A percentile compares a stretch with the other conserved stretches of the same genome.
phyloP scores from a whole-genome alignment of 64 coral and sea anemone genomes.

The Actinia equina region DNA sequence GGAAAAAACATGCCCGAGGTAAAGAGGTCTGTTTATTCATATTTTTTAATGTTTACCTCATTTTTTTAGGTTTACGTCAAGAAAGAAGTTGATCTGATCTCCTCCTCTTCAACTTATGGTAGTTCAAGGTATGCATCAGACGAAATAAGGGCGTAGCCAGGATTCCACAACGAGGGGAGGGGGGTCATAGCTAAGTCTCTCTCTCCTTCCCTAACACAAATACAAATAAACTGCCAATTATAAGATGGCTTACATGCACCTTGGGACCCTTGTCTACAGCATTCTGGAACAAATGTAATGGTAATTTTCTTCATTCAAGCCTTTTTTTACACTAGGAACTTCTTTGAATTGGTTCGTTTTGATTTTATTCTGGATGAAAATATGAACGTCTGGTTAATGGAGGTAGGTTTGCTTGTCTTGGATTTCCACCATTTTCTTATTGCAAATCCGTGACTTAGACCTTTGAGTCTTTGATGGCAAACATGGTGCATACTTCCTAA shows the following conservation, averaged over 20 bases:
- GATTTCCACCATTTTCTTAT: neutral
- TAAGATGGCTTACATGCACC: too few species aligned
- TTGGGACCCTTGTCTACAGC: too few species aligned
- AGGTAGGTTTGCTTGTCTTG: slow-evolving; percentile 39
- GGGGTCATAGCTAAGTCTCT: too few species aligned
- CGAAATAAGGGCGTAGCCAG: neutral
- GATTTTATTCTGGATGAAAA: slow-evolving; percentile 94
- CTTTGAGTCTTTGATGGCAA: too few species aligned
- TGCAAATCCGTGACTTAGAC: too few species aligned
- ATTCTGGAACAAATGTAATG: too few species aligned
- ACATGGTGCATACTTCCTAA: too few species aligned
- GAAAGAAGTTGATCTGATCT: slow-evolving; percentile 9
- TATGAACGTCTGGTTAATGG: slow-evolving; percentile 95
- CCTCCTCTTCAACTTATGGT: neutral
- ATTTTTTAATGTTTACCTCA: neutral
- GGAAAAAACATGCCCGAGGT: too few species aligned
- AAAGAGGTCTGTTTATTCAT: too few species aligned
- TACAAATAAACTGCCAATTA: too few species aligned
- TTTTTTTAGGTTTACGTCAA: slow-evolving; percentile 20
- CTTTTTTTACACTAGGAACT: slow-evolving; percentile 62
- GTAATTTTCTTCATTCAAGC: neutral
- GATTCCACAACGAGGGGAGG: too few species aligned
- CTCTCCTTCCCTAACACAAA: too few species aligned
- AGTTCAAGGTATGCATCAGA: neutral
- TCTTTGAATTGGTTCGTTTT: slow-evolving; percentile 98